phyloP scores from a whole-genome alignment of 2,888 invertebrate genomes.

The Acleris literana region DNA sequence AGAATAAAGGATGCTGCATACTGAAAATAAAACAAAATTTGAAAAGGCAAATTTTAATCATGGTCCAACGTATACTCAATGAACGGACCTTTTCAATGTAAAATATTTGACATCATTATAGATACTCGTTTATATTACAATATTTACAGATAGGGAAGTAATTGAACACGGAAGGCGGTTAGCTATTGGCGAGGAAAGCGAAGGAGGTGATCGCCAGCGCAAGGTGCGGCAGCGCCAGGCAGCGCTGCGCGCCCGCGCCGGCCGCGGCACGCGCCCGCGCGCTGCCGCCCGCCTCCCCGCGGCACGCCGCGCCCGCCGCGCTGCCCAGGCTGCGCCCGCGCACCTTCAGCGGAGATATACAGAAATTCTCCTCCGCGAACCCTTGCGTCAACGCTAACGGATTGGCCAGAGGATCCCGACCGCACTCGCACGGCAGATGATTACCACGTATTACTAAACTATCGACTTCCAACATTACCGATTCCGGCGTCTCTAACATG shows the following conservation, averaged over 20 bases:
- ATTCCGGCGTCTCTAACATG: constrained; percentile 90
- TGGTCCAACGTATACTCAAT: constrained; percentile 82
- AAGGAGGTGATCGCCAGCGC: constrained; percentile 61
- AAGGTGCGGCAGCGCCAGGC: constrained; percentile 53
- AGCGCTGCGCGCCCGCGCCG: constrained; percentile 54
- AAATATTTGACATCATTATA: constrained; percentile 75
- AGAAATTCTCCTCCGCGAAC: constrained; percentile 90
- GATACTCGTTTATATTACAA: constrained; percentile 75
- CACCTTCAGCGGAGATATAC: constrained; percentile 93
- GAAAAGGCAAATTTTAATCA: constrained; percentile 82
- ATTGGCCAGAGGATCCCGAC: constrained; percentile 89
- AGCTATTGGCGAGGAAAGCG: constrained; percentile 69
- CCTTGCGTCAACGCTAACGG: constrained; percentile 87
- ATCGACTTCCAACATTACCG: constrained; percentile 88
- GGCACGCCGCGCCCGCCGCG: constrained; percentile 67
- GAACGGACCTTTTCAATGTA: constrained; percentile 82
- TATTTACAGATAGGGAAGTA: constrained; percentile 76
- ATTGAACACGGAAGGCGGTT: constrained; percentile 75
- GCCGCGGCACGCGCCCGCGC: constrained; percentile 62
- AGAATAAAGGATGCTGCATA: constrained; percentile 2
- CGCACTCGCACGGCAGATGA: constrained; percentile 95
- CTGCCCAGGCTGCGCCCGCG: constrained; percentile 90
- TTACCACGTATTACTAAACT: constrained; percentile 89
- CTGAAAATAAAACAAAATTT: constrained; percentile 52
- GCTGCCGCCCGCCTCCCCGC: constrained; percentile 70